Conservation (phyloP, 2,797 vertebrate genomes). For the Gymnodraco acuticeps region DNA sequence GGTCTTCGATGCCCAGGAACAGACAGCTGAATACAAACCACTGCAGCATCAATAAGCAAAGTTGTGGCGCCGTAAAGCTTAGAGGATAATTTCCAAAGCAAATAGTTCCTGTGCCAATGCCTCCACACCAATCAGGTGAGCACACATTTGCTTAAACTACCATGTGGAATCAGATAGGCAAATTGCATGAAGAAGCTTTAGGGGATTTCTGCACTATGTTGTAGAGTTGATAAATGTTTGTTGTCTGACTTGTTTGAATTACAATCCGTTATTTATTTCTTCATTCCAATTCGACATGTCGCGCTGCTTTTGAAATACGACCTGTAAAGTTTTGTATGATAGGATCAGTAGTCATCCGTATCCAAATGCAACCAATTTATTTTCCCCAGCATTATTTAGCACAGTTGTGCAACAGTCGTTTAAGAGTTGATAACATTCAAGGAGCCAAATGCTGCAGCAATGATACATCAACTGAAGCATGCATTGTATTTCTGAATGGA, state of each 20-base stretch:
- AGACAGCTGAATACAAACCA: neutral
- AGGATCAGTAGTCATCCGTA: neutral
- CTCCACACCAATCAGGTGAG: constrained; percentile 10
- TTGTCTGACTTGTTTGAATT: neutral
- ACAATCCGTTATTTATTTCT: neutral
- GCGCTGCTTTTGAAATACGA: constrained; percentile 14
- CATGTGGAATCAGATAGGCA: constrained; percentile 14
- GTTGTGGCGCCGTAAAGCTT: neutral
- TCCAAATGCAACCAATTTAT: constrained; percentile 22
- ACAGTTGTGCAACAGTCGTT: neutral
- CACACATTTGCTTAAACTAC: constrained; percentile 16
- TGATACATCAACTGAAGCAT: neutral
- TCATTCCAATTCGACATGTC: neutral
- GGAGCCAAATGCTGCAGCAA: neutral
- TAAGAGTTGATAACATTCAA: neutral
- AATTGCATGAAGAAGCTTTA: constrained; percentile 15
- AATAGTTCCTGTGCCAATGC: constrained; percentile 31
- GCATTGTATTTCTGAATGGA: constrained; percentile 19
- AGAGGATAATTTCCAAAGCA: constrained; percentile 32
- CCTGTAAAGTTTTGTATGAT: neutral
- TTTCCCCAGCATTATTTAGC: constrained; percentile 6
- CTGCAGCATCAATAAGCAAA: neutral
- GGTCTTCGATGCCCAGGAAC: constrained; percentile 1
- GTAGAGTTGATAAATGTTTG: constrained; percentile 9
- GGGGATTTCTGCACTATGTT: neutral